Conservation (phyloP, 2,888 invertebrate genomes). For the Orchestes rusci region DNA sequence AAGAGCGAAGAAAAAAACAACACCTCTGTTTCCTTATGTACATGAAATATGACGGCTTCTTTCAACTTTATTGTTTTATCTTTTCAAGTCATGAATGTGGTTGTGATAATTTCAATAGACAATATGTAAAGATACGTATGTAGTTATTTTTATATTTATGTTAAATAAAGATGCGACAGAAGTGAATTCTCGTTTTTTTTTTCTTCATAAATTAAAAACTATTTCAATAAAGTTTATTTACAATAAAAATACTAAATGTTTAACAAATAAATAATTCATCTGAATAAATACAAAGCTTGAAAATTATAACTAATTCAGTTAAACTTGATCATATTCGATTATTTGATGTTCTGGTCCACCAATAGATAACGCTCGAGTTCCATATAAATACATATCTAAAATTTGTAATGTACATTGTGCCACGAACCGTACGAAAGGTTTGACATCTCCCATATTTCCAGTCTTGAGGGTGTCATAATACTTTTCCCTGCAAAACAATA, state of each 20-base stretch:
- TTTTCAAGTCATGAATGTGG: constrained; percentile 4
- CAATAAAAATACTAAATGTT: constrained; percentile 1
- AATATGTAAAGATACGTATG: not conserved
- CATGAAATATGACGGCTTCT: constrained; percentile 24
- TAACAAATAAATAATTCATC: constrained; percentile 5
- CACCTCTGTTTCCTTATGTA: constrained; percentile 29
- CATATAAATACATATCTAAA: constrained; percentile 37
- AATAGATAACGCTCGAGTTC: constrained; percentile 31
- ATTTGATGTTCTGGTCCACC: constrained; percentile 22
- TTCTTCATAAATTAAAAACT: not conserved
- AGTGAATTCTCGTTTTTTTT: too few relatives aligned
- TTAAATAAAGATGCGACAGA: too few relatives aligned
- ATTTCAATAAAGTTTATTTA: not conserved
- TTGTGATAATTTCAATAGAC: constrained; percentile 2
- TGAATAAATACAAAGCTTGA: not conserved
- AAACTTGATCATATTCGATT: too few relatives aligned
- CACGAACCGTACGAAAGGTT: constrained; percentile 94
- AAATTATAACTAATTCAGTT: too few relatives aligned
- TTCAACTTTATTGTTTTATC: constrained; percentile 2
- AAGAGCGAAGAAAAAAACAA: constrained; percentile 50
- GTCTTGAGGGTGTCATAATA: constrained; percentile 85
- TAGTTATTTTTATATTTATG: not conserved
- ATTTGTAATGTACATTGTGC: constrained; percentile 68
- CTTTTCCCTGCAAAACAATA: constrained; percentile 49
- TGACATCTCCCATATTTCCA: constrained; percentile 89